A percentile compares a stretch with the other conserved stretches of the same genome.
phyloP scores from a whole-genome alignment of 2,113 vertebrate species.

The Corythaeola cristata region DNA sequence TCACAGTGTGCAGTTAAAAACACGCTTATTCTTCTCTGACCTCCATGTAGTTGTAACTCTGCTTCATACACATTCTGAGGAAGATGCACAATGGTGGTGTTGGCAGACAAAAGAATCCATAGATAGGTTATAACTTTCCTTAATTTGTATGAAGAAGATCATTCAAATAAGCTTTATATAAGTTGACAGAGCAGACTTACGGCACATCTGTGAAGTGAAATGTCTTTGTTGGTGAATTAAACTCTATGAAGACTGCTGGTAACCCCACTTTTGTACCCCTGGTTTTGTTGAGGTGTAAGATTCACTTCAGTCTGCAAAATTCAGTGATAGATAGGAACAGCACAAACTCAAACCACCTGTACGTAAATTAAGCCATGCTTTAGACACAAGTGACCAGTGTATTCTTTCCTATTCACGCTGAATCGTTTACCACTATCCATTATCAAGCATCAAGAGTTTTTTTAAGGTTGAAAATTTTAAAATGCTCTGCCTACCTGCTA shows the following conservation, averaged over 20 bases:
- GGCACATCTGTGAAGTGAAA: neutral
- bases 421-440: neutral
- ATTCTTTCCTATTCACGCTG: neutral
- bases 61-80: neutral
- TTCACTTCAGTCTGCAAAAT: neutral
- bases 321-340: neutral
- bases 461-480: neutral
- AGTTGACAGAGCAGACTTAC: neutral
- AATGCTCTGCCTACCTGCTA: neutral
- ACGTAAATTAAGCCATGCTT: slow-evolving; percentile 24
- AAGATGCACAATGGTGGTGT: neutral
- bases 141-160: neutral
- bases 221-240: neutral
- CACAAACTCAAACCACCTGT: neutral
- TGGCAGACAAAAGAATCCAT: neutral
- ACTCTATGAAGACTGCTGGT: neutral
- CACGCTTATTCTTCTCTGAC: neutral
- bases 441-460: neutral
- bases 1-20: neutral
- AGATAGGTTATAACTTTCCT: neutral
- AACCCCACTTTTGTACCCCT: neutral
- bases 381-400: neutral
- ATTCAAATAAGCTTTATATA: neutral
- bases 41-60: neutral
- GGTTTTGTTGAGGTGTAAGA: neutral